A percentile compares a stretch with the other conserved stretches of the same genome.
phyloP scores from a whole-genome alignment of 2,797 vertebrate species.

The Chromis chromis region DNA sequence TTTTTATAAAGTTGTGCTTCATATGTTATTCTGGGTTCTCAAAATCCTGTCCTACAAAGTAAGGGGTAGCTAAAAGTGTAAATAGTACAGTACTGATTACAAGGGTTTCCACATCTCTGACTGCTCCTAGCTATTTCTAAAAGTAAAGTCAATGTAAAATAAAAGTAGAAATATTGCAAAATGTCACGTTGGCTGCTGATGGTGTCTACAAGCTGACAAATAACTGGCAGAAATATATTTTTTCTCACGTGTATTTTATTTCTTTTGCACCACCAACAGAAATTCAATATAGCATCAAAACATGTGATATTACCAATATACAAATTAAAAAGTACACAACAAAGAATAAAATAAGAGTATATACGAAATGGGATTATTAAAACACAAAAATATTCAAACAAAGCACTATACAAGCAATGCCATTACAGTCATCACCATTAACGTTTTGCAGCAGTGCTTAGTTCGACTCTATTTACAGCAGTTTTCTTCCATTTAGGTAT shows the following conservation, averaged over 20 bases:
- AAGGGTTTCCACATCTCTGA: too few relatives aligned
- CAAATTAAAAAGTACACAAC: constrained; percentile 80
- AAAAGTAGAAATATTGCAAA: too few relatives aligned
- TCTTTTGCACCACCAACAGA: constrained; percentile 79
- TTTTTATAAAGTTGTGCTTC: too few relatives aligned
- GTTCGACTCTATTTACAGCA: constrained; percentile 67
- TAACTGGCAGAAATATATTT: not conserved
- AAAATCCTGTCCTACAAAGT: too few relatives aligned
- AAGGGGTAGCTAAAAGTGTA: too few relatives aligned
- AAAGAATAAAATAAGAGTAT: constrained; percentile 54
- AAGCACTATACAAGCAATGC: constrained; percentile 81
- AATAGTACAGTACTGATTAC: too few relatives aligned
- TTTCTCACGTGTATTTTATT: constrained; percentile 66
- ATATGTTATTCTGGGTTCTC: too few relatives aligned
- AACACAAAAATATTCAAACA: constrained; percentile 88
- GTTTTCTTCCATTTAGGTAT: constrained; percentile 43
- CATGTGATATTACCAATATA: constrained; percentile 75
- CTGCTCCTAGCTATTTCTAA: too few relatives aligned
- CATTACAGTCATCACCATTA: constrained; percentile 59
- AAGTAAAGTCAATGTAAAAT: not conserved
- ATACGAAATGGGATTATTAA: constrained; percentile 63
- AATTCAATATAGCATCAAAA: constrained; percentile 86
- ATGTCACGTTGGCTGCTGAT: not conserved
- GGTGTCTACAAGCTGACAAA: not conserved
- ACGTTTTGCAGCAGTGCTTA: constrained; percentile 84